Percentiles rank a stretch among this genome's conserved stretches.
phyloP scores from a whole-genome alignment of 2,113 vertebrate species.

The Grallaria varia region DNA sequence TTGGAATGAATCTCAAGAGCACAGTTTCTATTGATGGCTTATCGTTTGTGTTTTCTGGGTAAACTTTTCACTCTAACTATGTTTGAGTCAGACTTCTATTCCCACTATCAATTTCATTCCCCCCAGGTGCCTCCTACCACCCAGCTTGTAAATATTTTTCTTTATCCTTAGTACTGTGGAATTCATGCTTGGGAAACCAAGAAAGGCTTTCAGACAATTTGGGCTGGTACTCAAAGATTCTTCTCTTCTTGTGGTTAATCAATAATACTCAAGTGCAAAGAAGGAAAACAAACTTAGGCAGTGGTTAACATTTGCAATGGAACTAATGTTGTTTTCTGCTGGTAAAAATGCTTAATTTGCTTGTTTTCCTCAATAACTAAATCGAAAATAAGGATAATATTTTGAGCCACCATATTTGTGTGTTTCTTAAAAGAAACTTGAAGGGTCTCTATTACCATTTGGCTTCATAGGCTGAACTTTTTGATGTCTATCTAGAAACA shows the following conservation, averaged over 20 bases:
- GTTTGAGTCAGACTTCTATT: not conserved
- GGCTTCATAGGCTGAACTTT: not conserved
- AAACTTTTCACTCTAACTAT: not conserved
- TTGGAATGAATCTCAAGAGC: not conserved
- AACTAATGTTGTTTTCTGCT: not conserved
- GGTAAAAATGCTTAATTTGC: not conserved
- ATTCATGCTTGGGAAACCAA: not conserved
- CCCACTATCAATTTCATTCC: not conserved
- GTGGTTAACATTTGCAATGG: not conserved
- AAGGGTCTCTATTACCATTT: not conserved
- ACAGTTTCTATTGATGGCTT: not conserved
- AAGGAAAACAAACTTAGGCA: not conserved
- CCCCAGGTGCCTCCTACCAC: not conserved
- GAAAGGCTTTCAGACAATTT: not conserved
- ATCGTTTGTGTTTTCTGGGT: not conserved
- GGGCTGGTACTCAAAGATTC: not conserved
- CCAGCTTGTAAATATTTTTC: constrained; percentile 1
- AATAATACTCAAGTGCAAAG: not conserved
- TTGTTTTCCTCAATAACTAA: not conserved
- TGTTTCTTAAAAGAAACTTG: not conserved
- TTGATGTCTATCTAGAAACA: not conserved
- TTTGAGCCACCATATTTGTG: not conserved
- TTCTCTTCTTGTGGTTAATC: not conserved
- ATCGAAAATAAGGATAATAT: not conserved
- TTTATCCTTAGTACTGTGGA: not conserved